A percentile compares a stretch with the other conserved stretches of the same genome.
phyloP scores from a whole-genome alignment of 2,888 invertebrate genomes.

The Saturnia pavonia region DNA sequence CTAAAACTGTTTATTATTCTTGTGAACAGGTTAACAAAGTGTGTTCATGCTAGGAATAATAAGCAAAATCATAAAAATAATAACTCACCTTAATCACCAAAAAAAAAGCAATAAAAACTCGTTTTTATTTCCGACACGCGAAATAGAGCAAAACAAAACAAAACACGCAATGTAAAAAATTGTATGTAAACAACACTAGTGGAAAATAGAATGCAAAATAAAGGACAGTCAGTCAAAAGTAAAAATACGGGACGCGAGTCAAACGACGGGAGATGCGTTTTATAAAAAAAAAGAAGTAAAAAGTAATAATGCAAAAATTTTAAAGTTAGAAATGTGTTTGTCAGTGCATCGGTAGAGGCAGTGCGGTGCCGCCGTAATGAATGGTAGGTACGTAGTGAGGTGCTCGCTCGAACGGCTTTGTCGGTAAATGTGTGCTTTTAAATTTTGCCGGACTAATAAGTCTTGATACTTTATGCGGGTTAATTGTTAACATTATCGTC shows the following conservation, averaged over 20 bases:
- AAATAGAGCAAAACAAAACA: constrained; percentile 22
- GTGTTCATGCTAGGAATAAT: background rate
- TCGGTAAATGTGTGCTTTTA: constrained; percentile 75
- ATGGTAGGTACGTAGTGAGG: constrained; percentile 71
- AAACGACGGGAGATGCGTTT: constrained; percentile 24
- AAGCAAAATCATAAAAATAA: constrained; percentile 20
- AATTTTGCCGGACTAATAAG: constrained; percentile 52
- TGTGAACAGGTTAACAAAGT: background rate
- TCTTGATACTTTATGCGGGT: constrained; percentile 57
- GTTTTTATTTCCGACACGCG: background rate
- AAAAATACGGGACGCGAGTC: constrained; percentile 29
- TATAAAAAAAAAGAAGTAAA: constrained; percentile 22
- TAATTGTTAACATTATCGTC: constrained; percentile 26
- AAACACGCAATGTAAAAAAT: constrained; percentile 27
- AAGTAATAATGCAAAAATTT: constrained; percentile 25
- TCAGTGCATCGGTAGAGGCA: constrained; percentile 63
- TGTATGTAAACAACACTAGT: constrained; percentile 30
- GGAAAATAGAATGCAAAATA: constrained; percentile 50
- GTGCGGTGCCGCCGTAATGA: constrained; percentile 71
- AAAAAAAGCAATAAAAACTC: constrained; percentile 35
- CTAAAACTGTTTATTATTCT: background rate
- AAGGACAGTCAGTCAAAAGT: constrained; percentile 48
- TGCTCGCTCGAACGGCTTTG: constrained; percentile 71
- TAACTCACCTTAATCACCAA: constrained; percentile 38
- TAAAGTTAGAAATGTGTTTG: constrained; percentile 26